phyloP scores from a whole-genome alignment of 2,113 vertebrate species.

The Leptobrachium leishanense region DNA sequence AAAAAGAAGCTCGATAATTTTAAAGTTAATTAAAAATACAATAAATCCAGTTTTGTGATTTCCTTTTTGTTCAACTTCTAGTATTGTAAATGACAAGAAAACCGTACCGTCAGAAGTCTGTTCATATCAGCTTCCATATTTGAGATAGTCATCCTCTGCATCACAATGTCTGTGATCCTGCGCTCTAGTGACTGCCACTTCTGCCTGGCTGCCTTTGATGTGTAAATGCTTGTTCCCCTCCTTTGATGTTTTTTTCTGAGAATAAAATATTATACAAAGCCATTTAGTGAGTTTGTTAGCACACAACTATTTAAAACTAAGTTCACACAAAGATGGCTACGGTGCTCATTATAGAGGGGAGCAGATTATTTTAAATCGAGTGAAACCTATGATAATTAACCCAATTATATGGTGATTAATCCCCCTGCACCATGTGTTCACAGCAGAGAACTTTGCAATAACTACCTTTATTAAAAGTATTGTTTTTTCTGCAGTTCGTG shows the following conservation, averaged over 20 bases:
- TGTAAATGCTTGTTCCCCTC: slow-evolving; percentile 71
- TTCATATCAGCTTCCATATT: slow-evolving; percentile 98
- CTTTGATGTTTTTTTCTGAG: slow-evolving; percentile 78
- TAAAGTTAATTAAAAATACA: no score
- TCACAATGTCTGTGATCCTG: slow-evolving; percentile 90
- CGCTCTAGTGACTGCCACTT: slow-evolving; percentile 95
- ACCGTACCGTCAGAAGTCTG: slow-evolving; percentile 83
- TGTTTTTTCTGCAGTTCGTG: slow-evolving; percentile 1
- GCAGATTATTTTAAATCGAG: slow-evolving; percentile 22
- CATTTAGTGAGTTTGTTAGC: no score
- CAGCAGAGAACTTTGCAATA: slow-evolving; percentile 20
- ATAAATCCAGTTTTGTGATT: no score
- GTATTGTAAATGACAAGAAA: background rate
- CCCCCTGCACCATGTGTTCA: slow-evolving; percentile 28
- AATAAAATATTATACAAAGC: slow-evolving; percentile 4
- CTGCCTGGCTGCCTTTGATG: slow-evolving; percentile 78
- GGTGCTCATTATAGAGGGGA: background rate
- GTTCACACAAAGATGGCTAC: background rate
- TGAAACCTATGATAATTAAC: slow-evolving; percentile 25
- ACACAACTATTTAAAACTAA: background rate
- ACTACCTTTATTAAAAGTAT: slow-evolving; percentile 34
- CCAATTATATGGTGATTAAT: slow-evolving; percentile 18
- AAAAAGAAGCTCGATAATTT: no score
- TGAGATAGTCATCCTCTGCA: slow-evolving; percentile 97
- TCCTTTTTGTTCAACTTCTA: background rate